These are phyloP conservation scores for Psittacula echo DNA, from an alignment of 2,797 vertebrate species.

Conservation along the genomic window DNA sequence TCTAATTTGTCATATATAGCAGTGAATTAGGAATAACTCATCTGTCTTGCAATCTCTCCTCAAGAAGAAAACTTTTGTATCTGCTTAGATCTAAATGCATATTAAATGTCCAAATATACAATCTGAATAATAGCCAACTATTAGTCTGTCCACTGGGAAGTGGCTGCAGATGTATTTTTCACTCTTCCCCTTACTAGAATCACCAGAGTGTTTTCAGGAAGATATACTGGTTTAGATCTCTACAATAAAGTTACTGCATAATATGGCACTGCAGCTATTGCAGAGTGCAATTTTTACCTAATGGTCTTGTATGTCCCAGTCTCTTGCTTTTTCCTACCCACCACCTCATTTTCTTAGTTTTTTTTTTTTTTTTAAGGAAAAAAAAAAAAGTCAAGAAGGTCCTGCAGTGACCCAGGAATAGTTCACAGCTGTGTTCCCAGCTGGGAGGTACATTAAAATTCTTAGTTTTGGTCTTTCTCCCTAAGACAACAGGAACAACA, in stretches of 20 bases:
- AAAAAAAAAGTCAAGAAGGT: neutral
- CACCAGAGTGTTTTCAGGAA: neutral
- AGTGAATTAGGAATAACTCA: slow-evolving; percentile 27
- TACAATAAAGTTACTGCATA: neutral
- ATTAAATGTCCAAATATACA: slow-evolving; percentile 11
- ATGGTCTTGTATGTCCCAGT: neutral
- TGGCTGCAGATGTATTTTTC: slow-evolving; percentile 15
- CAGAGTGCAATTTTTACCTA: neutral
- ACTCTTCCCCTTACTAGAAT: neutral
- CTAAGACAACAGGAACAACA: slow-evolving; percentile 66
- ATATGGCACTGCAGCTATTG: neutral
- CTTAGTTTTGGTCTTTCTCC: slow-evolving; percentile 65
- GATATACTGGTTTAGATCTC: neutral
- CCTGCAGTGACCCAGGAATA: neutral
- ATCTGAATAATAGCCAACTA: neutral
- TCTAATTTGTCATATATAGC: neutral
- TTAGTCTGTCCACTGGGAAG: slow-evolving; percentile 16
- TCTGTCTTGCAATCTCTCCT: slow-evolving; percentile 8
- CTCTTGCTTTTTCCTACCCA: neutral
- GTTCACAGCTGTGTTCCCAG: slow-evolving; percentile 45
- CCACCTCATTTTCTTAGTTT: neutral
- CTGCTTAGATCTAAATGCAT: neutral
- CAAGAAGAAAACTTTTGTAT: slow-evolving; percentile 7
- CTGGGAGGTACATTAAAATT: slow-evolving; percentile 40
- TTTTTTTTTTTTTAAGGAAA: neutral